Conservation (phyloP, 2,797 vertebrate species). For the Pitangus sulphuratus region DNA sequence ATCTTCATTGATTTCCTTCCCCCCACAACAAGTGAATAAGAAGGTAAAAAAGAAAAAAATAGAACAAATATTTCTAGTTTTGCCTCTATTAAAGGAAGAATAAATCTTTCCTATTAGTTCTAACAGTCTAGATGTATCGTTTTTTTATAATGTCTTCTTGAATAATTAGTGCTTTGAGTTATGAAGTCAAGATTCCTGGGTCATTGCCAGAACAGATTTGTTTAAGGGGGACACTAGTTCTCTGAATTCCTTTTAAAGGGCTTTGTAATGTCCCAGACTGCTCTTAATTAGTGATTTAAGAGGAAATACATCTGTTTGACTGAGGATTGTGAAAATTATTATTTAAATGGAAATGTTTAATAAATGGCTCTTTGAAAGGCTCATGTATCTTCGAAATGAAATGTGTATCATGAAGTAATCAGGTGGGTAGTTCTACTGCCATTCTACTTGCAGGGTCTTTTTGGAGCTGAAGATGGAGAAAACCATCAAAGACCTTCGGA, state of each 20-base stretch:
- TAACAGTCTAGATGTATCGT: neutral
- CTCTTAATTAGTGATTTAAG: conserved; percentile 67
- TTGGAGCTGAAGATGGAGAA: neutral
- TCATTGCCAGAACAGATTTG: conserved; percentile 55
- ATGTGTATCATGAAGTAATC: neutral
- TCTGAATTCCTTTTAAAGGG: conserved; percentile 57
- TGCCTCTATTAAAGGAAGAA: neutral
- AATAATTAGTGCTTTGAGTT: conserved; percentile 62
- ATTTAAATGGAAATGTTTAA: conserved; percentile 50
- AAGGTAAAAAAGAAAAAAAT: neutral
- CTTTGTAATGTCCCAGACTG: conserved; percentile 41
- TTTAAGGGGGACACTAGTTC: conserved; percentile 30
- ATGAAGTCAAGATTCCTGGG: conserved; percentile 25
- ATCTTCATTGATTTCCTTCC: neutral
- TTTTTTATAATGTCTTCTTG: conserved; percentile 24
- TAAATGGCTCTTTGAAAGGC: conserved; percentile 39
- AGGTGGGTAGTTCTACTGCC: neutral
- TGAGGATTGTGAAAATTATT: conserved; percentile 59
- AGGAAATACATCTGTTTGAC: conserved; percentile 54
- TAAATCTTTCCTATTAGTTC: conserved; percentile 28
- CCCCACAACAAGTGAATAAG: neutral
- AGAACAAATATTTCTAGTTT: conserved; percentile 39
- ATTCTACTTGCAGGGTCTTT: neutral
- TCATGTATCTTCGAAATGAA: conserved; percentile 41
- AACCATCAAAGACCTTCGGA: neutral